Base-by-base conservation (phyloP, 2,113 vertebrate species). In the Oncorhynchus kisutch region DNA sequence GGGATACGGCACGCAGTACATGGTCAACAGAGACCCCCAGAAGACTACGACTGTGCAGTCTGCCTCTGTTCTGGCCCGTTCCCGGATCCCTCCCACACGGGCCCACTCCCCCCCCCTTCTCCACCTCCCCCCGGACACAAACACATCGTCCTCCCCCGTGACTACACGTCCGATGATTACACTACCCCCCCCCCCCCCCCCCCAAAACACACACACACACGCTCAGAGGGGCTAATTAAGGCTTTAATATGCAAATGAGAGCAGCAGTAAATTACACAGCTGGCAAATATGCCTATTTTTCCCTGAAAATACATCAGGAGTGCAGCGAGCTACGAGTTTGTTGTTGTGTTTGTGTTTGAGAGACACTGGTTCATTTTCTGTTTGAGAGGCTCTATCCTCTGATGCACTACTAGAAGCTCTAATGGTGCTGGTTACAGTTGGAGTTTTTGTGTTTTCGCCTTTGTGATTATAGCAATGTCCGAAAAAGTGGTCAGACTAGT, bases 231-330 rank as follows among this genome's bases (percentile, higher is more conserved):
- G 95, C 96, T 99, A 97, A 99, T 99, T 99, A 99, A 95, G 95
- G 95, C 96, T 97, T 98, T 96, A 97, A 97, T 97, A 99, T 99
- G 97, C 94, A 99, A 99, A 99, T 98, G 93, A 96, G 95, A 94
- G 92, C 89, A 86, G 91, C 93, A 94, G 94, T 95, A 96, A 96
- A 98, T 97, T 97, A 97, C 93, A 94, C 96, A 98, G 95, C 95
- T 96, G 95, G 95, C 95, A 96, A 97, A 96, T 97, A 96, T 94
- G 95, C 96, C 96, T 95, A 94, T 95, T 97, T 97, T 89, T 90
- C 88, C 91, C 90, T 91, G 91, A 92, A 92, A 92, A 93, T 93
- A 91, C 86, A 92, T 89, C 91, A 93, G 85, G 85, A 92, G 88
- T 84, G 85, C 87, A 91, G 87, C 78, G 80, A 91, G 87, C 51